These are phyloP conservation scores for Oncorhynchus tshawytscha DNA, from an alignment of 2,113 vertebrate genomes.

Conservation along the genomic window DNA sequence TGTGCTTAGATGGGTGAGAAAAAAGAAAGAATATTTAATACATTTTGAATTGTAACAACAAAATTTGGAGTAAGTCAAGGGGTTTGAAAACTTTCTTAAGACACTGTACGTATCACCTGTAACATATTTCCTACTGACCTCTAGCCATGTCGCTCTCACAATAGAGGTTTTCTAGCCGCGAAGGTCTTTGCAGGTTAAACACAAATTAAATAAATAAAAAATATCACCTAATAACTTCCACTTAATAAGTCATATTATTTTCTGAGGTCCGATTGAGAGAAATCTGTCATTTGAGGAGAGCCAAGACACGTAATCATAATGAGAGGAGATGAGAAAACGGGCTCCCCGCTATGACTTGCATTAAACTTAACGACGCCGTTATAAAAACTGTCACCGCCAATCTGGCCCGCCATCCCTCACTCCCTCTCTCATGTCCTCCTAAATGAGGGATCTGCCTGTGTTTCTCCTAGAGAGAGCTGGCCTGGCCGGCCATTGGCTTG, in stretches of 20 bases:
- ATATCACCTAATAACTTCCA: background rate
- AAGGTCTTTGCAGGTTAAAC: no score
- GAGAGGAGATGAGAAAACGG: slow-evolving; percentile 44
- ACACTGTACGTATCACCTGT: no score
- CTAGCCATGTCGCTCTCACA: background rate
- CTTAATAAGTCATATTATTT: slow-evolving; percentile 35
- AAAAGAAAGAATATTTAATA: no score
- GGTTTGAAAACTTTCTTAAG: no score
- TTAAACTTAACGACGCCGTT: slow-evolving; percentile 59
- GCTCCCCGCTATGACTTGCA: slow-evolving; percentile 34
- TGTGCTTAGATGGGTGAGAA: no score
- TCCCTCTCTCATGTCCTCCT: slow-evolving; percentile 13
- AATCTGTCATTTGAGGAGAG: no score
- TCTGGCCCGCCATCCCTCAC: slow-evolving; percentile 1
- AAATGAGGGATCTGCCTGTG: slow-evolving; percentile 22
- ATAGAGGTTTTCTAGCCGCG: no score
- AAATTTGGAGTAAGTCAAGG: no score
- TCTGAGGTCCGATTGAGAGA: slow-evolving; percentile 22
- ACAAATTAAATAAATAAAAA: no score
- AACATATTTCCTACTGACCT: background rate
- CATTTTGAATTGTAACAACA: no score
- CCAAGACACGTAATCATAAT: slow-evolving; percentile 31
- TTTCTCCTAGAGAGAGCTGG: background rate
- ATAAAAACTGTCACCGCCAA: slow-evolving; percentile 44
- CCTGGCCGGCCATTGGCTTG: slow-evolving; percentile 8